Conservation (phyloP, 2,113 vertebrate genomes). For the Ceyx melanurus region DNA sequence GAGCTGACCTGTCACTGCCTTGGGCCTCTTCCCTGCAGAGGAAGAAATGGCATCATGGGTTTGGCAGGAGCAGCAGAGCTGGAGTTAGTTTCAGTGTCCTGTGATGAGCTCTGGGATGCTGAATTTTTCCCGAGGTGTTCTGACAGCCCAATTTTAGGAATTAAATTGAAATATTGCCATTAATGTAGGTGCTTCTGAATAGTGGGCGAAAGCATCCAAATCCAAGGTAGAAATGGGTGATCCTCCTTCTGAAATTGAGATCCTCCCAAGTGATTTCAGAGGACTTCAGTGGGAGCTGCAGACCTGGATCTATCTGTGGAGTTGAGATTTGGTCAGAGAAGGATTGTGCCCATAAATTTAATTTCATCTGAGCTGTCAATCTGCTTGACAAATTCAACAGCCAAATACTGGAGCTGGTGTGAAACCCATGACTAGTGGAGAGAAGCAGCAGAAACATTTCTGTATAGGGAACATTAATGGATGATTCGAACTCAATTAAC, state of each 20-base stretch:
- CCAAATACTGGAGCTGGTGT: not conserved
- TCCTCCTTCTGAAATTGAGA: not conserved
- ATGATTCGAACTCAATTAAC: not conserved
- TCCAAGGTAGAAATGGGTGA: not conserved
- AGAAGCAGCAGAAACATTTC: not conserved
- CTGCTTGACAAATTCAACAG: not conserved
- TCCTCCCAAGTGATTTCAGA: not conserved
- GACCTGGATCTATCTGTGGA: not conserved
- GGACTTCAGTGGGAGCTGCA: fast-evolving
- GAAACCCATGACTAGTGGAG: not conserved
- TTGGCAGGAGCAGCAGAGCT: not conserved
- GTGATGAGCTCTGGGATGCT: not conserved
- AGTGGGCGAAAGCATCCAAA: not conserved
- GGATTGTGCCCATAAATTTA: not conserved
- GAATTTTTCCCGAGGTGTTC: not conserved
- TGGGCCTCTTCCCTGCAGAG: not conserved
- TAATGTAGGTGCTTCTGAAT: not conserved
- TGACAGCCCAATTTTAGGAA: not conserved
- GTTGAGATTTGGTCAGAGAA: not conserved
- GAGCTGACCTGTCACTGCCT: not conserved
- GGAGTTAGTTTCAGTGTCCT: not conserved
- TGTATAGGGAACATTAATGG: not conserved
- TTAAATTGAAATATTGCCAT: not conserved
- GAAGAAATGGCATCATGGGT: not conserved
- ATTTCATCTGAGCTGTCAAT: not conserved